Conservation (phyloP, 2,888 invertebrate species). For the Seira ritae region DNA sequence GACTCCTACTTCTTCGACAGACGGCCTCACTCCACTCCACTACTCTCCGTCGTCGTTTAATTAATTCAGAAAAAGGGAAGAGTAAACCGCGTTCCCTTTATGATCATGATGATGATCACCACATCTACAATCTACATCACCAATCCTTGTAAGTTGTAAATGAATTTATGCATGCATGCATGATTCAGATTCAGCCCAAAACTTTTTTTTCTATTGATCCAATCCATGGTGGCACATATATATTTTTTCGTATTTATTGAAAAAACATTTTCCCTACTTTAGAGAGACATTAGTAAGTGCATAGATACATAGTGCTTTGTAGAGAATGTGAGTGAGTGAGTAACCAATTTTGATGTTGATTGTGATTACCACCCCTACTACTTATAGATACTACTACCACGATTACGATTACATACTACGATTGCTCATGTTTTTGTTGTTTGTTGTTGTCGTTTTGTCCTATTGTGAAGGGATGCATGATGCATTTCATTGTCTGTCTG, state of each 20-base stretch:
- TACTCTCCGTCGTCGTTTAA: constrained; percentile 20
- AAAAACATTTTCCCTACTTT: no score
- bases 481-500: not conserved
- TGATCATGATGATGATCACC: not conserved
- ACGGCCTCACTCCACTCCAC: not conserved
- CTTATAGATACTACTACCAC: no score
- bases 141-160: no score
- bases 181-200: constrained; percentile 40
- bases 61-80: constrained; percentile 47
- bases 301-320: not conserved
- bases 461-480: no score
- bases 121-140: not conserved
- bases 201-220: constrained; percentile 35
- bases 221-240: no score
- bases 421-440: constrained; percentile 35
- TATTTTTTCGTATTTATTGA: constrained; percentile 17
- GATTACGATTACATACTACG: no score
- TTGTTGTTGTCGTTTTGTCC: not conserved
- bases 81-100: constrained; percentile 11
- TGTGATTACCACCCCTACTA: constrained; percentile 48
- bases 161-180: constrained; percentile 29
- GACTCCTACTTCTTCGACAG: not conserved
- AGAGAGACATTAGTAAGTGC: constrained; percentile 14
- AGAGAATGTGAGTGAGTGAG: constrained; percentile 5
- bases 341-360: constrained; percentile 49